Conservation (phyloP, 2,888 invertebrate genomes). For the Ametastegia equiseti region DNA sequence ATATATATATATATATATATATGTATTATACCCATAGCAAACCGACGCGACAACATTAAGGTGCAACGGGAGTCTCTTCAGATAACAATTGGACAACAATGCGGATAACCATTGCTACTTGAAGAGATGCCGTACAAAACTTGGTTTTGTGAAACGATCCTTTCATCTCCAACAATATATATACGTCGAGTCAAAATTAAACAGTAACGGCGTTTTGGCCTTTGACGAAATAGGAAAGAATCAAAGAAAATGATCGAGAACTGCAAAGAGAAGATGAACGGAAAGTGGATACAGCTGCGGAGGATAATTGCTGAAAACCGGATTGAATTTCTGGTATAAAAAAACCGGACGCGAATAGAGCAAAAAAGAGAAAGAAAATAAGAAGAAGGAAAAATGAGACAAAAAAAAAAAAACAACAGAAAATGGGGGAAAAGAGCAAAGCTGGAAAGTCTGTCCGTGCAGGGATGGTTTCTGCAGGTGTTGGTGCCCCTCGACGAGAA, state of each 20-base stretch:
- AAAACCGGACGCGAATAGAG: neutral
- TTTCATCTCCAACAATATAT: too few species aligned
- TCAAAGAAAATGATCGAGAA: neutral
- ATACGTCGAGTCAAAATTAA: too few species aligned
- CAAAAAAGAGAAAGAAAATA: conserved; percentile 17
- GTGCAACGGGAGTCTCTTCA: neutral
- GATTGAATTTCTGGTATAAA: neutral
- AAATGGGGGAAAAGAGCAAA: conserved; percentile 42
- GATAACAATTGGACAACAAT: too few species aligned
- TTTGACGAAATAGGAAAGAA: too few species aligned
- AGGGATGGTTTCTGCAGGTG: neutral
- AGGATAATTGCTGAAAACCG: neutral
- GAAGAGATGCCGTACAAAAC: too few species aligned
- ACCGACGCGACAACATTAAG: neutral
- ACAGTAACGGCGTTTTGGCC: too few species aligned
- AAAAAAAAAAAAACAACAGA: conserved; percentile 12
- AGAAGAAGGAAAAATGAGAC: conserved; percentile 6
- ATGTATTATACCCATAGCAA: neutral
- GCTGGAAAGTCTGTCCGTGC: conserved; percentile 45
- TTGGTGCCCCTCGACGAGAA: neutral
- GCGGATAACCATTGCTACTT: too few species aligned
- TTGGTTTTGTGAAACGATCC: too few species aligned
- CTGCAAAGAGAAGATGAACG: neutral
- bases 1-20: neutral
- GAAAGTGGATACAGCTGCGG: neutral